Evolutionary conservation across 37 sponge, comb jelly and placozoan species (phyloP), one percentile per base, ranked within the genome.

Genomic region (Ianthella basta): DNA sequence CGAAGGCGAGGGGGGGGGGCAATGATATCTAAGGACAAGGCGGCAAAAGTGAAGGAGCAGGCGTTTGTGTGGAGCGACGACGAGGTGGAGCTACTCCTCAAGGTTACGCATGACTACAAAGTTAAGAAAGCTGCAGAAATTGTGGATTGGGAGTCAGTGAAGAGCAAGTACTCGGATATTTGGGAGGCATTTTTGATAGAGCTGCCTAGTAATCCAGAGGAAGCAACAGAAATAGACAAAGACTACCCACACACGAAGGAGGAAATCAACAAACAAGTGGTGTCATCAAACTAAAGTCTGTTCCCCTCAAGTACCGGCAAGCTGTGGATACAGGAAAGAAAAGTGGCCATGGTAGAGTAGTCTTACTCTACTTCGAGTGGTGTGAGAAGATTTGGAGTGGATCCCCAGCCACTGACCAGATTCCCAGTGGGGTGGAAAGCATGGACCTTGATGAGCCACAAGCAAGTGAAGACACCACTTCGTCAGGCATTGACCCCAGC

Each of bases 321-420:
- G 78, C 78, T 25, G 79, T 35, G n/a, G 79, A 78, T 78, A 4
- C 81, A 56, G 81, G 81, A 56, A 24, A 25, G 37, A 34, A 59
- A 20, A 81, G 81, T 36, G 81, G 81, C 15, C 60, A 57, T 57
- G 81, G 81, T 4, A 81, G 81, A 81, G 81, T 81, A 8, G 81
- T 81, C 4, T 4, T 57, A 4, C 25, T 81, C 4, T 81, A 81
- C 36, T 81, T 33, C 56, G 61, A 81, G 8, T 32, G 56, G 61
- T 81, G 81, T 60, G 81, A 60, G 24, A 56, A 81, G 35, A 34
- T 81, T 32, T 81, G 61, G 81, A 36, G 60, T 5, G 81, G 81
- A 3, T 54, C 34, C 4, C 81, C 81, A 78, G 79, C 79, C 1
- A 78, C 79, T 15, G 37, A 33, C 0, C 79, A 78, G 8, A 41